Base-by-base conservation (phyloP, 2,113 vertebrate genomes). In the Numenius arquata region DNA sequence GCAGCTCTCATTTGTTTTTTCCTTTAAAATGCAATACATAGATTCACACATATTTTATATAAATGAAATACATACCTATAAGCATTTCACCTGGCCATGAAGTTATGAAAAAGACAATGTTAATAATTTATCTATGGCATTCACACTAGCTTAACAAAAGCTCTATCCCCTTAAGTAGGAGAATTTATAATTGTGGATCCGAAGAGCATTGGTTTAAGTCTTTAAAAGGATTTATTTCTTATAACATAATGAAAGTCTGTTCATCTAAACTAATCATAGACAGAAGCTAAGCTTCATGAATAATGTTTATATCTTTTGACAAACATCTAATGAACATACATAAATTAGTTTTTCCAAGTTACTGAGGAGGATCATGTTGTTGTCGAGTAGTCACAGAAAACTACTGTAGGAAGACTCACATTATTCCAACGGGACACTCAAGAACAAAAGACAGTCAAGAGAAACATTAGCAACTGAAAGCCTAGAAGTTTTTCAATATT, bases 161-260 rank as follows among this genome's bases (percentile, higher is more conserved):
- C 72, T 92, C 68, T 43, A 47, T 84, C 85, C 56, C 88, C 71
- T 80, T 85, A 95, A 94, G 91, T 78, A 63, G 63, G 50, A 74
- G 75, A 96, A 95, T 93, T 96, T 95, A 79, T 84, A 93, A 90
- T 90, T 96, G 74, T 40, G 83, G 59, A 93, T 83, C 45, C 52
- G 36, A 95, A 91, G 72, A 95, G 79, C 56, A n/a, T 29, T 68
- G 66, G 20, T 74, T 93, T 90, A 93, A 96, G 94, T 93, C 73
- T 95, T 94, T 92, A 91, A 88, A 95, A 74, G 76, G 89, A 88
- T 96, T 95, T 95, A 89, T 95, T 90, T 96, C 91, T 93, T 90
- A 53, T 20, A 89, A 86, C 41, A 58, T 80, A 90, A 90, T 85
- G 71, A 95, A 90, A 92, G 70, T 40, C 66, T 85, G 73, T 45